A percentile compares a stretch with the other conserved stretches of the same genome.
Evolutionary conservation across 2,113 vertebrate genomes (phyloP).

Genomic region (cattle (Bos taurus)): DNA sequence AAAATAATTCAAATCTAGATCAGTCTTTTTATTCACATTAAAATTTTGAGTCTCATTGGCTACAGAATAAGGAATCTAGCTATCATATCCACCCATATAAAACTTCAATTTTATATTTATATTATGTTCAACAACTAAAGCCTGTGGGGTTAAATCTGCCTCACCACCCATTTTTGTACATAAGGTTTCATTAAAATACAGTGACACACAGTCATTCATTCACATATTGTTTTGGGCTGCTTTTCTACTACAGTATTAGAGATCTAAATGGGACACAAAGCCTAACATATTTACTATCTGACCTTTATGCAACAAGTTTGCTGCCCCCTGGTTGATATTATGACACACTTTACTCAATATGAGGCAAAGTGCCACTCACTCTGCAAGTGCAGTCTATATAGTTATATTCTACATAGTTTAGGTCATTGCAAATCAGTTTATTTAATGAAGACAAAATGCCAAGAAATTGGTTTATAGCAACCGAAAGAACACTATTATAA

Average conservation of each 20-base stretch:
- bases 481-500: neutral
- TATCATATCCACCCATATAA: neutral
- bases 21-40: neutral
- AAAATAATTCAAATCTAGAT: neutral
- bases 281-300: neutral
- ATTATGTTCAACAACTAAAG: neutral
- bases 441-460: constrained; percentile 12
- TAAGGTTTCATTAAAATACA: neutral
- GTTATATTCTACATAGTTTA: neutral
- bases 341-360: neutral
- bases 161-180: neutral
- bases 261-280: neutral
- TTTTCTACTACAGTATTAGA: neutral
- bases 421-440: neutral
- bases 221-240: neutral
- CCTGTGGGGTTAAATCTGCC: neutral
- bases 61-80: neutral
- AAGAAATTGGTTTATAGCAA: neutral
- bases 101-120: neutral
- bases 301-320: neutral
- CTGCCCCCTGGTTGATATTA: neutral
- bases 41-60: neutral
- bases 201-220: neutral
- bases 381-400: neutral
- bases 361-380: neutral